Conservation (phyloP, 2,797 vertebrate species). For the Holocentrus rufus region DNA sequence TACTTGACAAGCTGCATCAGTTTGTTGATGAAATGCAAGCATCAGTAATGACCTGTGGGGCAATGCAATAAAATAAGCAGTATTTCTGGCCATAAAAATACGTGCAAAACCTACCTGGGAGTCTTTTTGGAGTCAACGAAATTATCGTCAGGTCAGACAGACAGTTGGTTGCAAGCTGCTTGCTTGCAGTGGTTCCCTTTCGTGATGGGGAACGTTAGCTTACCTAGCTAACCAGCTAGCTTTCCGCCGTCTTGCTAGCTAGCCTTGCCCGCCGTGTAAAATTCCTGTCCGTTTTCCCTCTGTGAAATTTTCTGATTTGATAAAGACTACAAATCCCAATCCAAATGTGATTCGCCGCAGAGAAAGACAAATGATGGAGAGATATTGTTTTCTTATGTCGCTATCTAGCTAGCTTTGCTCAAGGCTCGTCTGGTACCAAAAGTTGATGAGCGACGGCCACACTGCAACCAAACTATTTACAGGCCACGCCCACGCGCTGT, state of each 20-base stretch:
- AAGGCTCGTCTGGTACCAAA: constrained; percentile 69
- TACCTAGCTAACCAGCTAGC: constrained; percentile 68
- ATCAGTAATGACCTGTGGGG: neutral
- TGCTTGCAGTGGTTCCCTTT: constrained; percentile 41
- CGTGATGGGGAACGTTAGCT: constrained; percentile 65
- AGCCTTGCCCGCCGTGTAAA: constrained; percentile 52
- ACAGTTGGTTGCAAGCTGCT: constrained; percentile 41
- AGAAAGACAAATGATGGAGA: neutral
- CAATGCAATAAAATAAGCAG: accelerated
- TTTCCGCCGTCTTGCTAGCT: constrained; percentile 61
- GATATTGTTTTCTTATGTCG: constrained; percentile 4
- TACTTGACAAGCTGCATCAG: constrained; percentile 21
- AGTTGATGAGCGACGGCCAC: constrained; percentile 73
- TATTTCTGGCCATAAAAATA: accelerated
- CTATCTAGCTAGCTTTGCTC: constrained; percentile 56
- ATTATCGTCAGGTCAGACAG: constrained; percentile 50
- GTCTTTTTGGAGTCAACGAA: constrained; percentile 68
- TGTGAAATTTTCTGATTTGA: constrained; percentile 33
- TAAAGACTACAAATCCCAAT: neutral
- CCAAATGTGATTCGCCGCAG: neutral
- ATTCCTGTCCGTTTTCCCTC: constrained; percentile 68
- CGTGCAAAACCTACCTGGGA: constrained; percentile 72
- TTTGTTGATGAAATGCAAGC: neutral
- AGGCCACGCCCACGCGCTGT: constrained; percentile 52
- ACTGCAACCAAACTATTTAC: constrained; percentile 68